Evolutionary conservation across 2,797 vertebrate genomes (phyloP).

Genomic region (Tadarida brasiliensis): DNA sequence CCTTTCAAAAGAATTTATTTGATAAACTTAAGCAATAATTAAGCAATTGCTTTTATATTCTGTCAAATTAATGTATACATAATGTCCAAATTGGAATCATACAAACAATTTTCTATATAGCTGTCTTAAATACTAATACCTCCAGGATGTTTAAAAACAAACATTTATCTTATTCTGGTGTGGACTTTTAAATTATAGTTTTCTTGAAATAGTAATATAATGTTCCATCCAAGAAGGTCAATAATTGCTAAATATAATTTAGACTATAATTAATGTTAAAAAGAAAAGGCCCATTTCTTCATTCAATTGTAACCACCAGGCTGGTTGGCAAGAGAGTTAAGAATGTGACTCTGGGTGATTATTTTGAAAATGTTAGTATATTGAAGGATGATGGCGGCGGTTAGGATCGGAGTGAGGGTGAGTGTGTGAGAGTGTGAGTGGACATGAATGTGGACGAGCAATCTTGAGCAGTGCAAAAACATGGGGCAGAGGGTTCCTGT

Average conservation of each 20-base stretch:
- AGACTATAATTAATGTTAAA: constrained; percentile 79
- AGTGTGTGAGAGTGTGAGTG: no score
- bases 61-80: constrained; percentile 76
- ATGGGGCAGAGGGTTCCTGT: no score
- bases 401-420: no score
- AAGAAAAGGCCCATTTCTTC: no score
- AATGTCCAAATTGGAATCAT: constrained; percentile 66
- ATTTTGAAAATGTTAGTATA: no score
- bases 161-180: not conserved
- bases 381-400: no score
- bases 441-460: no score
- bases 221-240: constrained; percentile 79
- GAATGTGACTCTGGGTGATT: no score
- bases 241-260: constrained; percentile 84
- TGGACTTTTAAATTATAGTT: constrained; percentile 60
- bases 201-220: constrained; percentile 49
- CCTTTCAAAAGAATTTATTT: constrained; percentile 71
- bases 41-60: constrained; percentile 75
- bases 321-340: no score
- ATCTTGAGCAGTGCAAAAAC: no score
- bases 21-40: constrained; percentile 78
- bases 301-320: no score
- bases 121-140: constrained; percentile 58
- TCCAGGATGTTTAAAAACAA: constrained; percentile 50
- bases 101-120: constrained; percentile 52